phyloP scores from a whole-genome alignment of 2,113 vertebrate species.

The Ageneiosus marmoratus region DNA sequence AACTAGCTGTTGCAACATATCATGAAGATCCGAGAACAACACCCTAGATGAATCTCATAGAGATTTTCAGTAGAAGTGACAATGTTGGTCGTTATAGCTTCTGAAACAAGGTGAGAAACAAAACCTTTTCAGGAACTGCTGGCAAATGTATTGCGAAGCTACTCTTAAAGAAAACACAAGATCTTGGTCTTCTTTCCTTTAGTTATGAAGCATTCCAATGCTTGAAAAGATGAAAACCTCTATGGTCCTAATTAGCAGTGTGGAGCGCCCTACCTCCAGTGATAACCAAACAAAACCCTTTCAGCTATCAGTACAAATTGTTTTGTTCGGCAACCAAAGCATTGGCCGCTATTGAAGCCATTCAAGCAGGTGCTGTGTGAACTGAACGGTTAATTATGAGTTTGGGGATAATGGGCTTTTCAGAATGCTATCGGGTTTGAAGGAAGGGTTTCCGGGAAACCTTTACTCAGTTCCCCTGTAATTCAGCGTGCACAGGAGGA shows the following conservation, averaged over 20 bases:
- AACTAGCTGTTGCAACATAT: not conserved
- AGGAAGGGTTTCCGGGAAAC: constrained; percentile 50
- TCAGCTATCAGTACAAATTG: constrained; percentile 40
- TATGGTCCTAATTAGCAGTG: constrained; percentile 20
- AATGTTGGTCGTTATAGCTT: constrained; percentile 10
- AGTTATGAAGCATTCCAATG: not conserved
- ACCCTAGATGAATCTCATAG: not conserved
- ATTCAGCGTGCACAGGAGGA: constrained; percentile 49
- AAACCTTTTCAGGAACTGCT: not conserved
- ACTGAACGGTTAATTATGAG: constrained; percentile 48
- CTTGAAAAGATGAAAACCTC: not conserved
- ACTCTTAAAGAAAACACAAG: not conserved
- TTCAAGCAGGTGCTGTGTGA: constrained; percentile 44
- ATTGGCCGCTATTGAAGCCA: constrained; percentile 20
- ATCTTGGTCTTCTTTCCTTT: constrained; percentile 1
- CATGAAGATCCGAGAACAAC: not conserved
- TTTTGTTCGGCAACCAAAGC: constrained; percentile 32
- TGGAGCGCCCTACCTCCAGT: not conserved
- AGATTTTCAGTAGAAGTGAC: not conserved
- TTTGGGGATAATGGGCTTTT: constrained; percentile 45
- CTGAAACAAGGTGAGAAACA: constrained; percentile 15
- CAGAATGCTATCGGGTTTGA: constrained; percentile 39
- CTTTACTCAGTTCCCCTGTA: constrained; percentile 48
- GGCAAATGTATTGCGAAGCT: not conserved
- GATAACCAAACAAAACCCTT: constrained; percentile 14